A percentile compares a stretch with the other conserved stretches of the same genome.
Evolutionary conservation across 2,888 invertebrate genomes (phyloP).

Genomic region (Therioaphis trifolii): DNA sequence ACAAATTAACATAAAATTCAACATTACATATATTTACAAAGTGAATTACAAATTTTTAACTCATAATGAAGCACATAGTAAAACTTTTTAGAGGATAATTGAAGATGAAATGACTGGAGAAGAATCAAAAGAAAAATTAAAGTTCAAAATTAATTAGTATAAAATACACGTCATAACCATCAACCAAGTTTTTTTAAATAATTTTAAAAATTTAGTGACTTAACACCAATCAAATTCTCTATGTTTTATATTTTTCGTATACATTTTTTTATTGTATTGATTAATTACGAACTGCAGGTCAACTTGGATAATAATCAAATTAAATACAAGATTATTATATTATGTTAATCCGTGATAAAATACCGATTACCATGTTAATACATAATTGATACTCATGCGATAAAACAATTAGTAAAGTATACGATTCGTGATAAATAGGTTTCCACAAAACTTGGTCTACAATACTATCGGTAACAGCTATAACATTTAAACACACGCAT

Average conservation of each 20-base stretch:
- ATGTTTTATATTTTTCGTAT: neutral
- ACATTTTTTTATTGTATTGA: neutral
- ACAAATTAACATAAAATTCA: neutral
- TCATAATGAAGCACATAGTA: neutral
- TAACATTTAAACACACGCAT: neutral
- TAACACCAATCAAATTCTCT: neutral
- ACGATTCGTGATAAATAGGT: neutral
- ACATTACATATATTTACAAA: neutral
- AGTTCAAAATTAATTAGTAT: neutral
- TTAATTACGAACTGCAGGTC: too few species aligned
- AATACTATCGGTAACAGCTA: neutral
- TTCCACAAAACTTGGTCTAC: neutral
- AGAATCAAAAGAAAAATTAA: neutral
- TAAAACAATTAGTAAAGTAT: neutral
- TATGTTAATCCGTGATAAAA: neutral
- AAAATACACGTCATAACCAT: neutral
- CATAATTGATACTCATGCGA: too few species aligned
- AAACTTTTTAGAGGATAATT: neutral
- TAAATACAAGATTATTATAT: too few species aligned
- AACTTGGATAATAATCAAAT: too few species aligned
- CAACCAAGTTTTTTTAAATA: neutral
- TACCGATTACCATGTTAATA: too few species aligned
- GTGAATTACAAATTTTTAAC: neutral
- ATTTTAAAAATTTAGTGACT: neutral
- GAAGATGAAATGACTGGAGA: neutral